Evolutionary conservation across 2,888 invertebrate genomes (phyloP).

Genomic region (Limnephilus lunatus): DNA sequence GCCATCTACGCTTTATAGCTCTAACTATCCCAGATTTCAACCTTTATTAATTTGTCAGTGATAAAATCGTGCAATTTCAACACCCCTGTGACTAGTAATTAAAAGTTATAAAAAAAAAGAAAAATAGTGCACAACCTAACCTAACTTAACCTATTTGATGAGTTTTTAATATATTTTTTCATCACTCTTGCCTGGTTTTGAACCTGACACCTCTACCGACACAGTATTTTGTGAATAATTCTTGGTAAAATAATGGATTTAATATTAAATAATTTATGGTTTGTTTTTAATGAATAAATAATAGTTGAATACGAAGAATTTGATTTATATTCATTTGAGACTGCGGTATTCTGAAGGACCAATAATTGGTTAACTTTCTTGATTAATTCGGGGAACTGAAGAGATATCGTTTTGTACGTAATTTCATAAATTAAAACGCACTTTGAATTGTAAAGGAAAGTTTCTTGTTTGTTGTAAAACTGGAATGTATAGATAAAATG

Average conservation of each 20-base stretch:
- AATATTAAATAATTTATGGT: not conserved
- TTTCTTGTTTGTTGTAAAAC: not conserved
- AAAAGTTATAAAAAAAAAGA: no score
- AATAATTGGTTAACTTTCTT: slow-evolving; percentile 43
- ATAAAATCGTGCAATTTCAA: no score
- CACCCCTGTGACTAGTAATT: no score
- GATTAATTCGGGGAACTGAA: slow-evolving; percentile 16
- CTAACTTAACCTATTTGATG: no score
- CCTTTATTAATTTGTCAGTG: no score
- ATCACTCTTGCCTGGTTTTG: no score
- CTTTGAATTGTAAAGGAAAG: not conserved
- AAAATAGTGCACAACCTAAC: no score
- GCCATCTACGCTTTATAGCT: no score
- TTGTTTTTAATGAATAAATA: not conserved
- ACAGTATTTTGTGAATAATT: not conserved
- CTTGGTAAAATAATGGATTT: not conserved
- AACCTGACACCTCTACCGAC: not conserved
- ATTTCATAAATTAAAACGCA: slow-evolving; percentile 19
- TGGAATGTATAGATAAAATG: not conserved
- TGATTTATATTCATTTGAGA: not conserved
- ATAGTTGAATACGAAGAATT: not conserved
- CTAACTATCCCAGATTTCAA: no score
- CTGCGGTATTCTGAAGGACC: no score
- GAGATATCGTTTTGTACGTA: not conserved
- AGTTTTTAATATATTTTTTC: no score